Conservation (phyloP, 2,797 vertebrate species). For the Hypotaenidia okinawae region DNA sequence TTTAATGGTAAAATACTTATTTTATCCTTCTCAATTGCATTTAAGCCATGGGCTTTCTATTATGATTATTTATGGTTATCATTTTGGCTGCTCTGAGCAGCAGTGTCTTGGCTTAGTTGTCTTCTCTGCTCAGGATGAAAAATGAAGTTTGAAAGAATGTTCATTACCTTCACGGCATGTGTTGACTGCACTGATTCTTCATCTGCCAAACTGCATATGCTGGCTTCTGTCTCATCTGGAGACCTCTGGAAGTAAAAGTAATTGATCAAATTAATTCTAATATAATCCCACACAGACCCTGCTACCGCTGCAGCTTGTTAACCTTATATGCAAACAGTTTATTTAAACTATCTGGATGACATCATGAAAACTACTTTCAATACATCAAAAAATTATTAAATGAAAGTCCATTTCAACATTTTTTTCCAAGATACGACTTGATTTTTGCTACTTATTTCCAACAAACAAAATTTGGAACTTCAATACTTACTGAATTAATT, state of each 20-base stretch:
- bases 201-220: slow-evolving; percentile 78
- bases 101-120: slow-evolving; percentile 74
- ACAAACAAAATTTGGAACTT: slow-evolving; percentile 28
- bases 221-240: slow-evolving; percentile 82
- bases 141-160: slow-evolving; percentile 84
- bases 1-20: slow-evolving; percentile 24
- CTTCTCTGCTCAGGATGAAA: slow-evolving; percentile 75
- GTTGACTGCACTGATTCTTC: slow-evolving; percentile 82
- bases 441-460: background rate
- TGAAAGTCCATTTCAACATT: slow-evolving; percentile 51
- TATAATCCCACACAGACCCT: slow-evolving; percentile 73
- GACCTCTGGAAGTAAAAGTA: slow-evolving; percentile 78
- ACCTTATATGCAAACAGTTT: slow-evolving; percentile 76
- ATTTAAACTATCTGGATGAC: slow-evolving; percentile 78
- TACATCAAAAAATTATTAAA: slow-evolving; percentile 68
- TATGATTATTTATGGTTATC: slow-evolving; percentile 73
- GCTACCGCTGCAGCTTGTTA: slow-evolving; percentile 76
- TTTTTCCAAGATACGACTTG: slow-evolving; percentile 4
- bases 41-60: slow-evolving; percentile 13
- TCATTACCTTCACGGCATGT: slow-evolving; percentile 80
- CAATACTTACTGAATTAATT: background rate
- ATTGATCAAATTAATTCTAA: slow-evolving; percentile 82
- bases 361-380: slow-evolving; percentile 72
- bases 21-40: slow-evolving; percentile 30
- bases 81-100: slow-evolving; percentile 71